Base-by-base conservation (phyloP, 2,888 invertebrate genomes). In the Erebia aethiops region DNA sequence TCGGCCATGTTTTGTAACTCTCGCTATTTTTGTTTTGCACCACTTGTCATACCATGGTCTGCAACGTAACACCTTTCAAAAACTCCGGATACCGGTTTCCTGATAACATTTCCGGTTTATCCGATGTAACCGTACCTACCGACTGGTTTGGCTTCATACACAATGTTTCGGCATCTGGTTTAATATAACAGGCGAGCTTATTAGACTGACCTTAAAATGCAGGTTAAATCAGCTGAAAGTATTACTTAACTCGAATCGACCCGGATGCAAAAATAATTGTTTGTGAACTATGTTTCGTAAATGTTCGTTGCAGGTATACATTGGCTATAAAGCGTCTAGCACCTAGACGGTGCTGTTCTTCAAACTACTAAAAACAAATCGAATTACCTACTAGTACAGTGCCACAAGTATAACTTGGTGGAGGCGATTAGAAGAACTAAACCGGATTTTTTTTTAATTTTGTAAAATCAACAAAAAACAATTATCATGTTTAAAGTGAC, bases 61-160 rank as follows among this genome's bases (percentile, higher is more conserved):
- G 65, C 41, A 73, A 79, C 80, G 79, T 81, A 83, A 82, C 80
- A 80, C 88, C 89, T 90, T 90, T 89, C 87, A 82, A 88, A 87
- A 87, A 81, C 79, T 78, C 78, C 78, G 71, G 74, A 79, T 87
- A 87, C 89, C 84, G 80, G 89, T 86, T 84, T 76, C 67, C 71
- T 73, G 80, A 80, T 80, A 81, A 79, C 74, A 78, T 83, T 86
- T 86, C 86, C 85, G 83, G 81, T 83, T 83, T 83, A 84, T 84
- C 80, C 81, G 73, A 77, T 74, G 76, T 77, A 73, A 73, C 67
- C 70, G 74, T 54, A 18, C 16, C 54, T 18, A 54, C 52, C 16
- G 54, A 71, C 72, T 70, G 58, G 71, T 67, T 66, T 56, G 62
- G 52, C 60, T 63, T 68, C 69, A 57, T 68, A 63, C 73, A 63